Percentiles rank a stretch among this genome's conserved stretches.
phyloP scores from a whole-genome alignment of 2,797 vertebrate species.

The Thamnophis elegans region DNA sequence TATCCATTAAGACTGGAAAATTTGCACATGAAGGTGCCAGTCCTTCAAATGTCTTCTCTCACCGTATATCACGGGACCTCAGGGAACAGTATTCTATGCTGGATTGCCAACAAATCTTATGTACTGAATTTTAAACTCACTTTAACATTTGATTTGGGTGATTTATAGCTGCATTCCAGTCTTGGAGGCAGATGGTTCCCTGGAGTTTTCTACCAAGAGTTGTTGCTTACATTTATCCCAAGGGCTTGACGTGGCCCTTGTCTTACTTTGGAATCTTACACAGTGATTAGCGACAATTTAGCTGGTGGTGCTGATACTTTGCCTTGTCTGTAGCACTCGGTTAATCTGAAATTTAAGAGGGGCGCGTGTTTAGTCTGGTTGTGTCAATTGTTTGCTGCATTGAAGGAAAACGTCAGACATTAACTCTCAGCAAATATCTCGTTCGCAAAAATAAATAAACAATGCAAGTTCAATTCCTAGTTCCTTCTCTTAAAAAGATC shows the following conservation, averaged over 20 bases:
- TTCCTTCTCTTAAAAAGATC: background rate
- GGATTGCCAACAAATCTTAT: conserved; percentile 57
- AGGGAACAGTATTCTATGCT: conserved; percentile 30
- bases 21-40: background rate
- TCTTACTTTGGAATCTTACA: conserved; percentile 34
- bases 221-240: conserved; percentile 34
- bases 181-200: conserved; percentile 45
- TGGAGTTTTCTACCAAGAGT: conserved; percentile 43
- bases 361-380: background rate
- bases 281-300: conserved; percentile 48
- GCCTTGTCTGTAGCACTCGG: background rate
- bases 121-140: conserved; percentile 53
- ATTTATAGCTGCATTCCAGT: conserved; percentile 37
- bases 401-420: background rate
- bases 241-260: conserved; percentile 45
- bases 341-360: conserved; percentile 34
- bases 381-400: background rate
- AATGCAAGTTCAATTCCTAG: no score
- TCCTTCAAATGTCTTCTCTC: conserved; percentile 13
- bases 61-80: background rate
- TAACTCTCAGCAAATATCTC: background rate
- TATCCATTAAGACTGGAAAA: background rate
- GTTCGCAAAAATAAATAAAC: no score
- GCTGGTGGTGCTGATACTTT: fast-evolving
- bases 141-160: conserved; percentile 49